Evolutionary conservation across 2,888 invertebrate species (phyloP).

Genomic region (Chymomyza fuscimana): DNA sequence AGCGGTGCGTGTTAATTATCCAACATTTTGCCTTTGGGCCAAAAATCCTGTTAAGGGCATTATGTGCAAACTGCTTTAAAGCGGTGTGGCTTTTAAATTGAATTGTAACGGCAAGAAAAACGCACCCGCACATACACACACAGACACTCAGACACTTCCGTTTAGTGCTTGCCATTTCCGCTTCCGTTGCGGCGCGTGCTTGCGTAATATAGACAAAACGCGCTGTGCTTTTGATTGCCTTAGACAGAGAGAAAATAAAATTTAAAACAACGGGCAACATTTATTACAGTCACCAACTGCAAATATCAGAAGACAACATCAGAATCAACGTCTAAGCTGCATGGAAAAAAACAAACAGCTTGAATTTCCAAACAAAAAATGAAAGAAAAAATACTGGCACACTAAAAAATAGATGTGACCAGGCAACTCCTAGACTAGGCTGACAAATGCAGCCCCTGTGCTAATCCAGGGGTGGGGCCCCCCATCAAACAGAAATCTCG

Average conservation of each 20-base stretch:
- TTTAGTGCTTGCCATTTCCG: constrained; percentile 55
- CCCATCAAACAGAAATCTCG: background rate
- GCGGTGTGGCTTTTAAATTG: constrained; percentile 36
- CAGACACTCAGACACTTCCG: constrained; percentile 40
- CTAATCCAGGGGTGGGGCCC: constrained; percentile 8
- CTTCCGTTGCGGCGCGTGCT: constrained; percentile 48
- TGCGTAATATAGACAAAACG: constrained; percentile 22
- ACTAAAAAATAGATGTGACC: background rate
- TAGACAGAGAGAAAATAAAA: constrained; percentile 15
- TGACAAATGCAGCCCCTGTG: background rate
- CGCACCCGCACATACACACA: constrained; percentile 8
- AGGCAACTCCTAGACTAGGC: background rate
- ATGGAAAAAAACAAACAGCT: background rate
- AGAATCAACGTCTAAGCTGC: background rate
- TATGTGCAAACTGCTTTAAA: constrained; percentile 32
- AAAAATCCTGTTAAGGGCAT: constrained; percentile 34
- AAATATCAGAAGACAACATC: background rate
- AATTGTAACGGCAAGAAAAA: constrained; percentile 29
- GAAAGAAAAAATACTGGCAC: no score
- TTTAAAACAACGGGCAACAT: constrained; percentile 25
- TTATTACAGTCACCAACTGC: constrained; percentile 13
- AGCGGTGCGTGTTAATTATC: constrained; percentile 35
- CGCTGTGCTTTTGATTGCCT: constrained; percentile 42
- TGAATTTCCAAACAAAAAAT: background rate
- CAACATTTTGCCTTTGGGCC: constrained; percentile 29